Base-by-base conservation (phyloP, 2,888 invertebrate species). In the Standfussiana lucernea region DNA sequence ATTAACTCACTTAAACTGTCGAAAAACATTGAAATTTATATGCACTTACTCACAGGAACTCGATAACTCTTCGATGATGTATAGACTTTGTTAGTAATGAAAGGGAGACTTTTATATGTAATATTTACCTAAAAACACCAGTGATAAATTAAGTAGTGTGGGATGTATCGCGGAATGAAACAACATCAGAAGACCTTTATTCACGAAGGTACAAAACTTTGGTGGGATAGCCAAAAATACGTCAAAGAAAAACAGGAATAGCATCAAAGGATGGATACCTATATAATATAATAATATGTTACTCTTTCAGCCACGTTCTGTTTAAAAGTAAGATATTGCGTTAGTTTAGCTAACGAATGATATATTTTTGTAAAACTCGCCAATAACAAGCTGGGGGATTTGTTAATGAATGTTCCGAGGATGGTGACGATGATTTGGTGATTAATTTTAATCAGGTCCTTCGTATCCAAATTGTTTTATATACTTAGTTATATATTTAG, bases 181-280 rank as follows among this genome's bases (percentile, higher is more conserved):
- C 42, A 66, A 81, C 62, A 75, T 65, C 28, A 21, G 56, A 79
- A 83, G 40, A 35, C 75, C 69, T 75, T 65, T 75, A 78, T 72
- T 56, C 73, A 75, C 66, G 64, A 77, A 80, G 66, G 61, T 80
- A 35, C 56, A 47, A 62, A 78, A 78, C 75, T 79, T 75, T 68
- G 64, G 75, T 80, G 73, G 65, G 18, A 80, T 37, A 61, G 61
- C 45, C 69, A 64, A 65, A 42, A 77, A 72, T 80, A 72, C 79
- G 81, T 82, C 86, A 75, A 78, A 77, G 68, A 66, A 74, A 66
- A 67, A 72, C 72, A 42, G 68, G 82, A 88, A 85, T 87, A 89
- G 75, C 81, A 80, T 84, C 89, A 89, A 88, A 88, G 86, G 79
- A 88, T 82, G 80, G 47, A 61, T 77, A 80, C 79, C n/a, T n/a